A percentile compares a stretch with the other conserved stretches of the same genome.
phyloP scores from a whole-genome alignment of 1,140 invertebrate genomes.

The Spodoptera litura region DNA sequence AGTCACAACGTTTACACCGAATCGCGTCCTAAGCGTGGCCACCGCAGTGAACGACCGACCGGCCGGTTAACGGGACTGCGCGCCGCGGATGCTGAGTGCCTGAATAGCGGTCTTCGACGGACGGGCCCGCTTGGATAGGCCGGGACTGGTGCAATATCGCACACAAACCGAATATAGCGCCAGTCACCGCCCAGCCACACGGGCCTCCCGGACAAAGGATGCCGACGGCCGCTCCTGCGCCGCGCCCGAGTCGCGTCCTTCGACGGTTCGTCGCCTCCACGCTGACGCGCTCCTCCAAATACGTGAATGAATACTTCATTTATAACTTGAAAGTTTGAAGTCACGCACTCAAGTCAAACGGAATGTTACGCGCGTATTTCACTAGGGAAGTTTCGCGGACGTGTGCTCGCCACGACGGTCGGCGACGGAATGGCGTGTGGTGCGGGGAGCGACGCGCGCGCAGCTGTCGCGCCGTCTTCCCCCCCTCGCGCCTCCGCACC shows the following conservation, averaged over 20 bases:
- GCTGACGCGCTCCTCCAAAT: slow-evolving; percentile 44
- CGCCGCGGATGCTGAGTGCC: slow-evolving; percentile 81
- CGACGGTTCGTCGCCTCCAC: slow-evolving; percentile 40
- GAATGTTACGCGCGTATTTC: slow-evolving; percentile 64
- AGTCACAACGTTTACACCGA: slow-evolving; percentile 82
- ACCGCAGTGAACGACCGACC: slow-evolving; percentile 82
- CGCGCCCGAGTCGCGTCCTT: slow-evolving; percentile 59
- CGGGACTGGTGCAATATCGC: slow-evolving; percentile 86
- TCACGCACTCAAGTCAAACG: slow-evolving; percentile 66
- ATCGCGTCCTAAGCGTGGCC: slow-evolving; percentile 84
- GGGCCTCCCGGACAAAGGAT: slow-evolving; percentile 78
- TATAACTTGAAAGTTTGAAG: slow-evolving; percentile 67
- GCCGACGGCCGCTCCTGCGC: slow-evolving; percentile 62
- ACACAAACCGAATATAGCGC: slow-evolving; percentile 80
- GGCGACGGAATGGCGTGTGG: slow-evolving; percentile 71
- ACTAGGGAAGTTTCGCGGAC: slow-evolving; percentile 54
- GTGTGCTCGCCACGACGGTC: slow-evolving; percentile 58
- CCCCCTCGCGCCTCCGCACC: slow-evolving; percentile 56
- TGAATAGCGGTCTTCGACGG: slow-evolving; percentile 80
- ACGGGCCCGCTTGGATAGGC: slow-evolving; percentile 83
- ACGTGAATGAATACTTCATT: slow-evolving; percentile 47
- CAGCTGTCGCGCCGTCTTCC: slow-evolving; percentile 73
- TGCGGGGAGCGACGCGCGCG: slow-evolving; percentile 76
- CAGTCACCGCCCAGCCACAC: slow-evolving; percentile 82
- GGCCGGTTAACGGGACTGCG: slow-evolving; percentile 82